A percentile compares a stretch with the other conserved stretches of the same genome.
Conservation (phyloP, 1,140 invertebrate species). For the Musca vetustissima region DNA sequence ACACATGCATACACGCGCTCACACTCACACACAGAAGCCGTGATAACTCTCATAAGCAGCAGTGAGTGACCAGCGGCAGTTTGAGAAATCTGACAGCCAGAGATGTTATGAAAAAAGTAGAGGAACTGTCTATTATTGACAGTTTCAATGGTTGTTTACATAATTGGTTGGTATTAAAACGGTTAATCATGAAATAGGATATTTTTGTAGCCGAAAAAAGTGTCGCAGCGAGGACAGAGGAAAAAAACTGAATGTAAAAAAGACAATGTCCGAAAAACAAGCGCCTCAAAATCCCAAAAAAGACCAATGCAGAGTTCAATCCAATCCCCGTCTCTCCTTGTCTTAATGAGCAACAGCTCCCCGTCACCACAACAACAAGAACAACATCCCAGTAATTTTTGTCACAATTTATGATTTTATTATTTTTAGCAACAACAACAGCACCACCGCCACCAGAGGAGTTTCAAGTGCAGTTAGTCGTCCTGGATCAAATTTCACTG, state of each 20-base stretch:
- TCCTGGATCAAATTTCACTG: slow-evolving; percentile 10
- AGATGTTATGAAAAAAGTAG: too few relatives aligned
- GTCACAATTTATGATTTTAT: slow-evolving; percentile 8
- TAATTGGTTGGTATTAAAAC: slow-evolving; percentile 14
- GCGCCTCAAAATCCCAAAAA: not conserved
- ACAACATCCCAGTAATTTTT: not conserved
- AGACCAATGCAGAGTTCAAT: not conserved
- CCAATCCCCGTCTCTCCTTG: not conserved
- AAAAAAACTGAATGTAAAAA: too few relatives aligned
- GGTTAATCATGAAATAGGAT: slow-evolving; percentile 22
- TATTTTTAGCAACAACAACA: slow-evolving; percentile 11
- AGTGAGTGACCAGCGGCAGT: too few relatives aligned
- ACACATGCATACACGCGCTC: too few relatives aligned
- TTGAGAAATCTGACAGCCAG: too few relatives aligned
- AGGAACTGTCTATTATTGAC: slow-evolving; percentile 6
- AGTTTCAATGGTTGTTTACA: slow-evolving; percentile 16
- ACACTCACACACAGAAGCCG: too few relatives aligned
- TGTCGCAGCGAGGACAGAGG: not conserved
- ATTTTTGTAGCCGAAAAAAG: slow-evolving; percentile 1
- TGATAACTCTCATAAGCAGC: too few relatives aligned
- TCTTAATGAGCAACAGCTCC: too few relatives aligned
- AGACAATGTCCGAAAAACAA: too few relatives aligned
- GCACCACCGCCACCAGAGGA: not conserved
- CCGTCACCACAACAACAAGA: too few relatives aligned
- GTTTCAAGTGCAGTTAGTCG: slow-evolving; percentile 10